Evolutionary conservation across 92 coral and sea anemone species (phyloP), one percentile per base, ranked within the genome.

Genomic region (Diadumene lineata): DNA sequence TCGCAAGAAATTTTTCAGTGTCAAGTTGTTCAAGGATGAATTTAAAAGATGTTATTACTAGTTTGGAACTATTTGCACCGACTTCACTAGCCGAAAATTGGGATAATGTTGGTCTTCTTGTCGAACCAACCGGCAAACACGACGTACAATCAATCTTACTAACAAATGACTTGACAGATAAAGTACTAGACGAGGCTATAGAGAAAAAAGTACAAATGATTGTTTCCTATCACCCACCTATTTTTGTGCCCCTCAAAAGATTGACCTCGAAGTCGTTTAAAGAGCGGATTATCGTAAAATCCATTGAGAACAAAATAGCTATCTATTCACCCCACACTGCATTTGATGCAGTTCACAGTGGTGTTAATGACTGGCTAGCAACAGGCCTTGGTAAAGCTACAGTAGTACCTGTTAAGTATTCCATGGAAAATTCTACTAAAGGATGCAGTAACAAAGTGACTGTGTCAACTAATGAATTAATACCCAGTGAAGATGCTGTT

Each of bases 321-420:
- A 81, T 92, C 26, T 92, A 92, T 69, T 96, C 99, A 9, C 99
- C 99, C 1, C 99, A 96, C 69, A 96, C 99, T 21, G 90, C 97
- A 0, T 96, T 96, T 84, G 99, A 96, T 84, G 92, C 93, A 30
- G 96, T 96, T n/a, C 79, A 86, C 30, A 86, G 88, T 76, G 99
- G 99, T 38, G 93, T 96, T 3, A 96, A 96, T 78, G 99, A 96
- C 82, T 96, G 99, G 99, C 91, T 96, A 29, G 99, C 99, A 0
- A 70, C 89, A 34, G 99, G 97, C 31, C 75, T 96, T 22, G 99
- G 99, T 30, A 70, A 60, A 3, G 93, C 89, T 28, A 16, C 55
- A 13, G 88, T 92, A 2, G 65, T 46, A 30, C 97, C 97, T 2
- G 68, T 96, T 21, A 56, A 50, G 31, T 34, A 75, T 61, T 77